phyloP scores from a whole-genome alignment of 2,797 vertebrate species.

The Enteromius thamalakanensis region DNA sequence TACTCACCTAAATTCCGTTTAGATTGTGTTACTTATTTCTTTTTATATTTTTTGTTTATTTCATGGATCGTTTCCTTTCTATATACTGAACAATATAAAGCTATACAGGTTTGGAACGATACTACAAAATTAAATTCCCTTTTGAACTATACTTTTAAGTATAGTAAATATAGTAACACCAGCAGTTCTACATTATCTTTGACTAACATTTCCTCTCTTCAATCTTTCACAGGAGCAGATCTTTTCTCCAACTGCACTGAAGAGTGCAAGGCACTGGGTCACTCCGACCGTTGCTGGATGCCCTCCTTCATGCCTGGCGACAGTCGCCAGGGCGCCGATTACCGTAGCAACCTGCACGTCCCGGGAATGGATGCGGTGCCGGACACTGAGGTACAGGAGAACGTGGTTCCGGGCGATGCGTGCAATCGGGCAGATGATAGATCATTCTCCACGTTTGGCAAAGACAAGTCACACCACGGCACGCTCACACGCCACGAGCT shows the following conservation, averaged over 20 bases:
- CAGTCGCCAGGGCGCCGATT: constrained; percentile 94
- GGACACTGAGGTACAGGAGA: constrained; percentile 93
- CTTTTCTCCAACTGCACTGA: constrained; percentile 99
- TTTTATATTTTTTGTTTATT: not conserved
- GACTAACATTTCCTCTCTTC: not conserved
- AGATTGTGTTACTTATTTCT: not conserved
- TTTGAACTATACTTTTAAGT: not conserved
- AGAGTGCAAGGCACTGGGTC: constrained; percentile 98
- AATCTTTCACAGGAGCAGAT: constrained; percentile 82
- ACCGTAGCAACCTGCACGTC: constrained; percentile 98
- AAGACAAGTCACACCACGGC: constrained; percentile 97
- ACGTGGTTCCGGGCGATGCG: constrained; percentile 52
- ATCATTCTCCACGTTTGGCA: constrained; percentile 99
- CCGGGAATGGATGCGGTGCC: constrained; percentile 98
- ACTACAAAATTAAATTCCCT: not conserved
- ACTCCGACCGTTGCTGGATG: constrained; percentile 99
- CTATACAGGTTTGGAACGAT: not conserved
- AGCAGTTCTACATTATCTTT: not conserved
- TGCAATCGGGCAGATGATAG: constrained; percentile 89
- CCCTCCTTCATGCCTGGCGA: constrained; percentile 95
- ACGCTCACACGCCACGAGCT: constrained; percentile 85
- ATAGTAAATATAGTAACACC: not conserved
- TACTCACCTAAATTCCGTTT: not conserved
- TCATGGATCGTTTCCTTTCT: not conserved
- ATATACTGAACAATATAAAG: not conserved